Conservation (phyloP, 2,888 invertebrate genomes). For the Diarsia brunnea region DNA sequence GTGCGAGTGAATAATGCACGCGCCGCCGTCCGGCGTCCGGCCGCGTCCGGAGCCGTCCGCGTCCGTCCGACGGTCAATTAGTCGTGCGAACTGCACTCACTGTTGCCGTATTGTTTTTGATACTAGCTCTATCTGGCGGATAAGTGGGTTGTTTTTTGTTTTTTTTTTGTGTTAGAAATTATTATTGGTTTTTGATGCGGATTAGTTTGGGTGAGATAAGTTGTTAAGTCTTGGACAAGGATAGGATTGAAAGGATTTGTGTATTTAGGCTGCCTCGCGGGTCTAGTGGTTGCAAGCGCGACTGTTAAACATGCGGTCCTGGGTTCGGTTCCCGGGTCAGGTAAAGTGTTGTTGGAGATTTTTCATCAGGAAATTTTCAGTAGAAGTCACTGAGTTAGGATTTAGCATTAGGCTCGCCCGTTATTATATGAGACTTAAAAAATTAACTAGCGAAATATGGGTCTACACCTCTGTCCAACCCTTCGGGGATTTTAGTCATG, state of each 20-base stretch:
- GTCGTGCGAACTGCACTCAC: slow-evolving; percentile 55
- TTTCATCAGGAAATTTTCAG: too few species aligned
- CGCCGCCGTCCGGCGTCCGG: slow-evolving; percentile 34
- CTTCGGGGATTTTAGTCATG: too few species aligned
- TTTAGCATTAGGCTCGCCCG: too few species aligned
- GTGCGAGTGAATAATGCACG: slow-evolving; percentile 66
- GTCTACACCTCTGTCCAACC: too few species aligned
- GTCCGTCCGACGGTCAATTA: slow-evolving; percentile 68
- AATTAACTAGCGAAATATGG: too few species aligned
- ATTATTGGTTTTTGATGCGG: neutral
- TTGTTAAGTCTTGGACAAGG: neutral
- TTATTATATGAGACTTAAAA: too few species aligned
- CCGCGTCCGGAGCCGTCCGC: slow-evolving; percentile 38
- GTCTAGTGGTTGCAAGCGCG: too few species aligned
- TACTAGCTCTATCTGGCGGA: slow-evolving; percentile 42
- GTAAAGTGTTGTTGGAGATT: too few species aligned
- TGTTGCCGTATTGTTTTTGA: slow-evolving; percentile 60
- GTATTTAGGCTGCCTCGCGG: neutral
- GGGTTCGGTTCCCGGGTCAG: too few species aligned
- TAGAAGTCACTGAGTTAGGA: too few species aligned
- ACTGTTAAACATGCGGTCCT: too few species aligned
- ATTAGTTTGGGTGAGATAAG: neutral
- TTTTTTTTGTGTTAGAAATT: neutral
- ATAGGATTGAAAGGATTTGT: neutral
- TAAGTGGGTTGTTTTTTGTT: slow-evolving; percentile 21